Conservation (phyloP, 2,888 invertebrate species). For the Andrena marginata region DNA sequence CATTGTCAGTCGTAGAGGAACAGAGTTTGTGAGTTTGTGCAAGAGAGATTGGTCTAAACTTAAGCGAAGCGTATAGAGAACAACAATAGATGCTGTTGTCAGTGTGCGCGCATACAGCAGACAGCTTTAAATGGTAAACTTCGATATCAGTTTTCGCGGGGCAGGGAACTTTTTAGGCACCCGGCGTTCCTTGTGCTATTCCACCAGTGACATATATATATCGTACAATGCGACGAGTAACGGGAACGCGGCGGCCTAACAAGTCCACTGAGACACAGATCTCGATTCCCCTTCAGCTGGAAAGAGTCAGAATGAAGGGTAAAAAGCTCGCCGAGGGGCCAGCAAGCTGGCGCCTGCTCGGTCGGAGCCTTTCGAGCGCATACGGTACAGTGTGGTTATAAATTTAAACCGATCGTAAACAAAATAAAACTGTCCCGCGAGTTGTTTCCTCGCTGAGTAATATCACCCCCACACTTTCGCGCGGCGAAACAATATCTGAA, state of each 20-base stretch:
- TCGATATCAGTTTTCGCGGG: no score
- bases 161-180: background rate
- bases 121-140: background rate
- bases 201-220: background rate
- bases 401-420: background rate
- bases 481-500: background rate
- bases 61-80: slow-evolving; percentile 43
- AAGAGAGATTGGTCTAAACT: slow-evolving; percentile 3
- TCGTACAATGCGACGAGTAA: background rate
- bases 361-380: background rate
- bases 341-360: background rate
- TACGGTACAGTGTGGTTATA: background rate
- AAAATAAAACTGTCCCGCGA: background rate
- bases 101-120: slow-evolving; percentile 22
- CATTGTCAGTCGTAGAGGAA: background rate
- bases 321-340: background rate
- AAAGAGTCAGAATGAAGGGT: background rate
- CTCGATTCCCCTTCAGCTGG: background rate
- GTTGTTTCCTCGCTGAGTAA: background rate
- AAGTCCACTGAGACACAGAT: background rate
- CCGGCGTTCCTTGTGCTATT: background rate
- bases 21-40: slow-evolving; percentile 20
- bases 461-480: background rate
- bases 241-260: background rate
- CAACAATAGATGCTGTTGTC: slow-evolving; percentile 27